Evolutionary conservation across 2,888 invertebrate species (phyloP).

Genomic region (Stictocephala bisonia): DNA sequence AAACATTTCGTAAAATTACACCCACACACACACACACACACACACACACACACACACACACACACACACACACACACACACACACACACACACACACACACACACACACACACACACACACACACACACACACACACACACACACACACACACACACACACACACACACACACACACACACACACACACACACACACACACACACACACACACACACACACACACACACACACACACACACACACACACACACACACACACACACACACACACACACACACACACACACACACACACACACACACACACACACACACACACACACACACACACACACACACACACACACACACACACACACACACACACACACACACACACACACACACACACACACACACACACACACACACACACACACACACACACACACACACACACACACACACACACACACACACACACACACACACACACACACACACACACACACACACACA

Average conservation of each 20-base stretch:
- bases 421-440: neutral
- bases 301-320: neutral
- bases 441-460: neutral
- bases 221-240: neutral
- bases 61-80: too few species aligned
- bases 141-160: neutral
- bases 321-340: neutral
- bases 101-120: neutral
- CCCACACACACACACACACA: too few species aligned
- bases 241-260: neutral
- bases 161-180: neutral
- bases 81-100: too few species aligned
- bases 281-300: neutral
- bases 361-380: neutral
- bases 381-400: neutral
- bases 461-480: neutral
- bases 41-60: too few species aligned
- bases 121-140: neutral
- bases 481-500: neutral
- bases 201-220: neutral
- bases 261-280: neutral
- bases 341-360: neutral
- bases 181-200: neutral
- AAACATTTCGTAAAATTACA: too few species aligned
- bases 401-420: neutral